These are phyloP conservation scores for Acanthornis magna DNA, from an alignment of 2,797 vertebrate genomes.

Conservation along the genomic window DNA sequence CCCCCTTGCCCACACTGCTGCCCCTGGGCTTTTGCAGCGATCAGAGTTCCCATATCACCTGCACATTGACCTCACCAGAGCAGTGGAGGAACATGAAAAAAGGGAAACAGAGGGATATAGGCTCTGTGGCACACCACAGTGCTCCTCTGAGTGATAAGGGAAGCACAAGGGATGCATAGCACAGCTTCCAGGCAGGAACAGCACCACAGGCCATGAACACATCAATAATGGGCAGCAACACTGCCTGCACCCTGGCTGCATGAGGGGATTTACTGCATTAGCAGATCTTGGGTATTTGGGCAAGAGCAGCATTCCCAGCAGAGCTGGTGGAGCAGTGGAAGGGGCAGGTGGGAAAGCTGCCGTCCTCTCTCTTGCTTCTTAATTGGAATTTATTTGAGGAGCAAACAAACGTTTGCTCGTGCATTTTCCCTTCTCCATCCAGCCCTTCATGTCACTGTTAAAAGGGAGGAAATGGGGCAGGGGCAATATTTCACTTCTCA, in stretches of 20 bases:
- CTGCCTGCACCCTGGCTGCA: rapidly evolving
- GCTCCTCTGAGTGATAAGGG: not conserved
- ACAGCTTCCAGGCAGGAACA: not conserved
- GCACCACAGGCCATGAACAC: rapidly evolving
- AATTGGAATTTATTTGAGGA: not conserved
- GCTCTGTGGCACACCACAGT: not conserved
- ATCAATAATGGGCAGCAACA: not conserved
- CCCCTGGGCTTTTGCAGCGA: not conserved
- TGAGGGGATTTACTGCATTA: not conserved
- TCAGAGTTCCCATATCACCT: not conserved
- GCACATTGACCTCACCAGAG: rapidly evolving
- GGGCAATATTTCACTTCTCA: not conserved
- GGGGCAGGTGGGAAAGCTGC: not conserved
- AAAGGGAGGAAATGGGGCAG: not conserved
- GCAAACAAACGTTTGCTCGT: not conserved
- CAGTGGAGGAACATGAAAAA: not conserved
- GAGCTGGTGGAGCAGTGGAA: not conserved
- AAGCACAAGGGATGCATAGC: not conserved
- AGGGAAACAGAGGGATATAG: not conserved
- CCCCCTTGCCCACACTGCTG: not conserved
- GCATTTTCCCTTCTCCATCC: not conserved
- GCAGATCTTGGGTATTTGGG: not conserved
- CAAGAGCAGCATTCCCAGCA: not conserved
- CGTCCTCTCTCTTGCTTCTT: not conserved
- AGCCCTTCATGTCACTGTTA: not conserved